These are phyloP conservation scores for Neelides folsomi DNA, from an alignment of 2,888 invertebrate genomes.

Conservation along the genomic window DNA sequence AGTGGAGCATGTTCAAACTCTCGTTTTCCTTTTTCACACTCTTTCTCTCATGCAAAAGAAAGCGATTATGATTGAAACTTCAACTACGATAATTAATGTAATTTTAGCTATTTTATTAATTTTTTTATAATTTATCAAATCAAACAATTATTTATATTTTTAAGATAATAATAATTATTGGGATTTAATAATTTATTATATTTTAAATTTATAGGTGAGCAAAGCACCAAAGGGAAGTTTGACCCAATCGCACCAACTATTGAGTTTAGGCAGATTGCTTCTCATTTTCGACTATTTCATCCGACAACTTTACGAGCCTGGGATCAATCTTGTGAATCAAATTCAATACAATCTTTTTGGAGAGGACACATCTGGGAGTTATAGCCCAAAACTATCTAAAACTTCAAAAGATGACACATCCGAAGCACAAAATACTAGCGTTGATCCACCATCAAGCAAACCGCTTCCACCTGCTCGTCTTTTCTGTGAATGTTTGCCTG, in stretches of 20 bases:
- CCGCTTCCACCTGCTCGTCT: slow-evolving; percentile 26
- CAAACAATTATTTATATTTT: not conserved
- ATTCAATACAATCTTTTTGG: slow-evolving; percentile 69
- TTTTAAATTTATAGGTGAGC: slow-evolving; percentile 13
- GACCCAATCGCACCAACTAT: slow-evolving; percentile 46
- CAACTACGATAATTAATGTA: slow-evolving; percentile 33
- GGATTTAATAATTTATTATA: not conserved
- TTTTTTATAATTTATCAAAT: no score
- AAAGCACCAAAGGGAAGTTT: slow-evolving; percentile 20
- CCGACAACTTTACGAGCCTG: slow-evolving; percentile 88
- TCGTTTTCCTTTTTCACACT: slow-evolving; percentile 87
- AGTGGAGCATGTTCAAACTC: slow-evolving; percentile 80
- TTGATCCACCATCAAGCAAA: slow-evolving; percentile 8
- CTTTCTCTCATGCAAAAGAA: slow-evolving; percentile 93
- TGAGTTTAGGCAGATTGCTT: slow-evolving; percentile 67
- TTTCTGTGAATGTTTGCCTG: slow-evolving; percentile 27
- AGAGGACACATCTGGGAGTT: slow-evolving; percentile 38
- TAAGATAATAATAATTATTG: not conserved
- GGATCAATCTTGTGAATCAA: slow-evolving; percentile 70
- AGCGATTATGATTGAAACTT: slow-evolving; percentile 57
- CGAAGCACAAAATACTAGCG: not conserved
- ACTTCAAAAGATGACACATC: slow-evolving; percentile 1
- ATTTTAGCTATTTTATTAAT: slow-evolving; percentile 3
- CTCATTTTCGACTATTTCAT: slow-evolving; percentile 85
- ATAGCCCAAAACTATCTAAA: not conserved